Conservation (phyloP, 2,113 vertebrate genomes). For the Alethe castanea region DNA sequence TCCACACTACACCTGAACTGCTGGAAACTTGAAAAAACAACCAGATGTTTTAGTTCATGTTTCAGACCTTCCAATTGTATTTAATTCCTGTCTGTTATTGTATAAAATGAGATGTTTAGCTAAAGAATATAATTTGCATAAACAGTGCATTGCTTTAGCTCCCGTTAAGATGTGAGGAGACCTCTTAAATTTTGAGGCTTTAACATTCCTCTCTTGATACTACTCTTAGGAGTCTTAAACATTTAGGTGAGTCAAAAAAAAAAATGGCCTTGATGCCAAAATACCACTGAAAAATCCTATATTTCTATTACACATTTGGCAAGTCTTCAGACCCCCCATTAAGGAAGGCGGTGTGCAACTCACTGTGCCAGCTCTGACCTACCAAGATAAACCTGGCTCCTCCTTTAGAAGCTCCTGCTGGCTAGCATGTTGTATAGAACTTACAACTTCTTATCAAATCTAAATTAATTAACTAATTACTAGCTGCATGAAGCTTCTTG, state of each 20-base stretch:
- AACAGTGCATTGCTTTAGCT: background rate
- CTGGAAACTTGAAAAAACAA: background rate
- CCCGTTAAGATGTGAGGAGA: background rate
- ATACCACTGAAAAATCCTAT: background rate
- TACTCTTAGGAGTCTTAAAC: background rate
- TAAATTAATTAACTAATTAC: background rate
- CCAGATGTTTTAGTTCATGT: background rate
- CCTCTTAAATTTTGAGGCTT: background rate
- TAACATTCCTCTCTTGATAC: background rate
- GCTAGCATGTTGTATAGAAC: background rate
- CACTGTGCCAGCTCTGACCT: background rate
- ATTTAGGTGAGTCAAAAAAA: background rate
- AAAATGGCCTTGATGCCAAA: background rate
- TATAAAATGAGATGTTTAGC: background rate
- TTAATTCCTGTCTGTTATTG: background rate
- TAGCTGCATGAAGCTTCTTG: background rate
- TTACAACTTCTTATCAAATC: background rate
- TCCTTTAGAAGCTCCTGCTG: background rate
- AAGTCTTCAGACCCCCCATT: background rate
- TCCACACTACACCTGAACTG: background rate
- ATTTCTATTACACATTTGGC: background rate
- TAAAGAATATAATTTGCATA: background rate
- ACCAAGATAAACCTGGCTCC: background rate
- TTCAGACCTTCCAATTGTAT: background rate
- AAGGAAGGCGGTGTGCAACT: background rate